phyloP scores from a whole-genome alignment of 2,113 vertebrate genomes.

The Jaculus jaculus region DNA sequence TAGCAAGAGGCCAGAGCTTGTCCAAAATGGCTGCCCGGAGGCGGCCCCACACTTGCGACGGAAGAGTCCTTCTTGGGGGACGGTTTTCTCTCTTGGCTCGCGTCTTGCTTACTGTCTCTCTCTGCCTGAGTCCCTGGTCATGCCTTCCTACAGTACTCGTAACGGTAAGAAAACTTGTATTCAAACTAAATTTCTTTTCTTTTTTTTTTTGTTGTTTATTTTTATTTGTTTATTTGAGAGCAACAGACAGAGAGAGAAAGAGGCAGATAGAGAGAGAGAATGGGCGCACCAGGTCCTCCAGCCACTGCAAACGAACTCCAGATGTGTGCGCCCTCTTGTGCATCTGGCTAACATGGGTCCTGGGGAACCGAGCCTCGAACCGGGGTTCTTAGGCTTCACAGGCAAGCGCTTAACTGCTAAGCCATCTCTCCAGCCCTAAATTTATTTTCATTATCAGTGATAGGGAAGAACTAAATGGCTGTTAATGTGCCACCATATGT shows the following conservation, averaged over 20 bases:
- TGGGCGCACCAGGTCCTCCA: too few relatives aligned
- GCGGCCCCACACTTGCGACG: neutral
- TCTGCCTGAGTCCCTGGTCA: slow-evolving; percentile 50
- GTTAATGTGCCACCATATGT: neutral
- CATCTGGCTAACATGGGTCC: too few relatives aligned
- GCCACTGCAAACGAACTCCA: too few relatives aligned
- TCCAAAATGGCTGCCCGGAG: slow-evolving; percentile 78
- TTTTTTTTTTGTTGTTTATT: too few relatives aligned
- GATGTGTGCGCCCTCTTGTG: too few relatives aligned
- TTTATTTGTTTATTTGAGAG: too few relatives aligned
- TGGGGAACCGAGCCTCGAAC: too few relatives aligned
- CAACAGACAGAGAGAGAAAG: too few relatives aligned
- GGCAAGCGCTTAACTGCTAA: too few relatives aligned
- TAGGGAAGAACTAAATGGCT: slow-evolving; percentile 7
- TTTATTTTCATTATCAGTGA: slow-evolving; percentile 55
- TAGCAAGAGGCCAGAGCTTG: slow-evolving; percentile 39
- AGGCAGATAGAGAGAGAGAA: too few relatives aligned
- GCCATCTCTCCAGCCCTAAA: too few relatives aligned
- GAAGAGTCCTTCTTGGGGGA: slow-evolving; percentile 60
- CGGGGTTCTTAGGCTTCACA: too few relatives aligned
- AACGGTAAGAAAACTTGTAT: slow-evolving; percentile 70
- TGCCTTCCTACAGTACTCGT: slow-evolving; percentile 36
- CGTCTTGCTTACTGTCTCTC: slow-evolving; percentile 28
- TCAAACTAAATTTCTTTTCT: slow-evolving; percentile 57
- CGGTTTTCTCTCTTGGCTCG: neutral